Percentiles rank a stretch among this genome's conserved stretches.
These are phyloP conservation scores for Trichacis sp. DNA, from an alignment of 2,888 invertebrate species.

Conservation along the genomic window DNA sequence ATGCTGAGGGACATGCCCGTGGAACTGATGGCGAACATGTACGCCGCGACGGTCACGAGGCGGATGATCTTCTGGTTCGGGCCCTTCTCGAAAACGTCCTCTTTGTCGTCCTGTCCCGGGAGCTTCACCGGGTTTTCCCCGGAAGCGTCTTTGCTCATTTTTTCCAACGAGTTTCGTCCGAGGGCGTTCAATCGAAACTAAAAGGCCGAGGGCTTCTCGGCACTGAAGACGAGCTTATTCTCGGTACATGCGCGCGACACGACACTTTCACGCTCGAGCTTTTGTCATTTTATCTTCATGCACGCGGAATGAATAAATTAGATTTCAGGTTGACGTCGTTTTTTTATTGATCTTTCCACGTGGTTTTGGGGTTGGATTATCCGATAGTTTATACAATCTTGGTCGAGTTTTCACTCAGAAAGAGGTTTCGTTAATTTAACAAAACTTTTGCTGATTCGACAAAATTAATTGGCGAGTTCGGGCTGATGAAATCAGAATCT, in stretches of 20 bases:
- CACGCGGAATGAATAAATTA: not conserved
- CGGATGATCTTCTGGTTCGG: conserved; percentile 70
- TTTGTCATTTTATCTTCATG: not conserved
- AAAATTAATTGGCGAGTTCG: too few relatives aligned
- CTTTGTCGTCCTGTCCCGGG: conserved; percentile 28
- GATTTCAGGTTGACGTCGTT: too few relatives aligned
- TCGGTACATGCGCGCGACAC: conserved; percentile 32
- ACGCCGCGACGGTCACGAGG: conserved; percentile 83
- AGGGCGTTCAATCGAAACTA: not conserved
- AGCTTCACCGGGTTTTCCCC: conserved; percentile 12
- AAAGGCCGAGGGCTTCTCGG: conserved; percentile 14
- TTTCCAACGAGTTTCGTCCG: conserved; percentile 5
- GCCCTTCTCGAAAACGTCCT: conserved; percentile 54
- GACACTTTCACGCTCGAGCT: not conserved
- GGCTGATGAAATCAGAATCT: too few relatives aligned
- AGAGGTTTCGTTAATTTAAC: too few relatives aligned
- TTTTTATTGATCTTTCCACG: not conserved
- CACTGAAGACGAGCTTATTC: conserved; percentile 29
- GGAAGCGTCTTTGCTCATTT: conserved; percentile 46
- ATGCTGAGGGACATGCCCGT: conserved; percentile 84
- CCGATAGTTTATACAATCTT: too few relatives aligned
- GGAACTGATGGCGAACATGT: conserved; percentile 87
- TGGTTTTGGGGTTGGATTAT: not conserved
- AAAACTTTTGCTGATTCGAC: too few relatives aligned
- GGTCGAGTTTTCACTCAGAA: too few relatives aligned